phyloP scores from a whole-genome alignment of 64 coral and sea anemone genomes.

The Pocillopora verrucosa region DNA sequence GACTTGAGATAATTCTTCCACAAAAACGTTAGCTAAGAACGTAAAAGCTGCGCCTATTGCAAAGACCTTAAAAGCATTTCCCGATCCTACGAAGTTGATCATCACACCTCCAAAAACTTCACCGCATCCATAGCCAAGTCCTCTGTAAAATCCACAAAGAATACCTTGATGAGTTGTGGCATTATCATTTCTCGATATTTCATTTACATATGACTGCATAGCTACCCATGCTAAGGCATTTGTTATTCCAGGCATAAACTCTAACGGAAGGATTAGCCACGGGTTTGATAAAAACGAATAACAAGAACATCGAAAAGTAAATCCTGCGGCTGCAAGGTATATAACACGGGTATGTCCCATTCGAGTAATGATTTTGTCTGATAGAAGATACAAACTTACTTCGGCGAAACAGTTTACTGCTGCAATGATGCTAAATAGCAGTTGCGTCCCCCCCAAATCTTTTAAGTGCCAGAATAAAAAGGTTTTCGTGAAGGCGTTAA shows the following conservation, averaged over 20 bases:
- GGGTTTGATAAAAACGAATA: constrained; percentile 30
- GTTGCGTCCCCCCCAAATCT: constrained; percentile 45
- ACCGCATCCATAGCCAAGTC: constrained; percentile 42
- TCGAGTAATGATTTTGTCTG: constrained; percentile 3
- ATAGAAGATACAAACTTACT: constrained; percentile 42
- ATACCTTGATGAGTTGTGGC: constrained; percentile 35
- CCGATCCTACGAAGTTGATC: constrained; percentile 27
- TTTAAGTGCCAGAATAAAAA: constrained; percentile 68
- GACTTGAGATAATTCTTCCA: neutral
- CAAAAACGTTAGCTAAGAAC: neutral
- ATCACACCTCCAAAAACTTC: constrained; percentile 51
- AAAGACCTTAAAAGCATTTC: constrained; percentile 19
- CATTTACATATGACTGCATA: constrained; percentile 35
- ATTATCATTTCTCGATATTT: neutral
- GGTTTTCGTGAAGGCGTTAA: constrained; percentile 44
- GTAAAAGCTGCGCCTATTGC: neutral
- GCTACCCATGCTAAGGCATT: constrained; percentile 54
- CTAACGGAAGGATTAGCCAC: constrained; percentile 52
- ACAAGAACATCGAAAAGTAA: constrained; percentile 10
- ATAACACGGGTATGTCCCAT: constrained; percentile 32
- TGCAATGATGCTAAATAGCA: constrained; percentile 44
- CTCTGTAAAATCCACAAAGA: constrained; percentile 51
- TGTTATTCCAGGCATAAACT: constrained; percentile 56
- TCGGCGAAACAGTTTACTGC: constrained; percentile 49
- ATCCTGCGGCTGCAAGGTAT: constrained; percentile 29